phyloP scores from a whole-genome alignment of 2,888 invertebrate genomes.

The Hyppa rectilinea region DNA sequence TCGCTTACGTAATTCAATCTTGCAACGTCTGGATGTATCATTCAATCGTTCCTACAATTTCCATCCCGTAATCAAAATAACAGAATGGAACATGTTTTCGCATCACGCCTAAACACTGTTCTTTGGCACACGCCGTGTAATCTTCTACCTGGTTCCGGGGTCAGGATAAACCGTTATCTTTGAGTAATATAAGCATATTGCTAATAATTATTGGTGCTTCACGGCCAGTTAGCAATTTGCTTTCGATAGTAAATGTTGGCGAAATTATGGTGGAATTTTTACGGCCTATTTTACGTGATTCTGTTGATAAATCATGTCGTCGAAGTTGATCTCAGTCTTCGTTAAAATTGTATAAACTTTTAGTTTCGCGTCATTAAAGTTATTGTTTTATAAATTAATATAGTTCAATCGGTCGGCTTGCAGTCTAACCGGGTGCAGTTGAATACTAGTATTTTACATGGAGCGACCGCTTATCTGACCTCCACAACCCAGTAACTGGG shows the following conservation, averaged over 20 bases:
- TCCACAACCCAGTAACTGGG: no score
- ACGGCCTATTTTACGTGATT: slow-evolving; percentile 6
- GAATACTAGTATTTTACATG: no score
- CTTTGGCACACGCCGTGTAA: slow-evolving; percentile 49
- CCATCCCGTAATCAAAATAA: slow-evolving; percentile 46
- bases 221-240: slow-evolving; percentile 49
- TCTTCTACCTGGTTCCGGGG: slow-evolving; percentile 56
- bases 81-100: slow-evolving; percentile 57
- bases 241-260: slow-evolving; percentile 29
- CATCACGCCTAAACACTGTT: slow-evolving; percentile 58
- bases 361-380: background rate
- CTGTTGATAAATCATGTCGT: background rate
- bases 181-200: slow-evolving; percentile 42
- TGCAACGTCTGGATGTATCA: slow-evolving; percentile 40
- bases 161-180: slow-evolving; percentile 49
- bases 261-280: slow-evolving; percentile 37
- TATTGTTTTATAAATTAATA: background rate
- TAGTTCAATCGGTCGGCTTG: no score
- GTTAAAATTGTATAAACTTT: background rate
- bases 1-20: slow-evolving; percentile 52
- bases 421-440: no score
- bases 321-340: background rate
- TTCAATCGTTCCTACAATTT: slow-evolving; percentile 43
- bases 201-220: slow-evolving; percentile 48
- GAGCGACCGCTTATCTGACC: no score